Base-by-base conservation (phyloP, 2,113 vertebrate species). In the Cephalopholis sonnerati region DNA sequence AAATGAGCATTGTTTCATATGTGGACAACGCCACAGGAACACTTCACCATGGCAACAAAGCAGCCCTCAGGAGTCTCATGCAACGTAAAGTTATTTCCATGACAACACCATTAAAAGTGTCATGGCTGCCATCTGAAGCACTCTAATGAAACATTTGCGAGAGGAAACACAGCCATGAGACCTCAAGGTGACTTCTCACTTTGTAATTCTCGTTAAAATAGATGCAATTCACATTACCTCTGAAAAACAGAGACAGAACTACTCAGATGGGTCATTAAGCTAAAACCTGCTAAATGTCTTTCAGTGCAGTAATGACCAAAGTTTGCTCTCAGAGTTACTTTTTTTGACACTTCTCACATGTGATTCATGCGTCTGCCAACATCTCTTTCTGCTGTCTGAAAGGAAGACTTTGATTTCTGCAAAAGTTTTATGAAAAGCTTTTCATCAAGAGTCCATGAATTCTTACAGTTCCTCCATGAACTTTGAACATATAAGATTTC, bases 41-140 rank as follows among this genome's bases (percentile, higher is more conserved):
- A 81, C n/a, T 77, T 89, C 71, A 36, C 91, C 90, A 92, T 92
- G 88, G 91, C 84, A 91, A 92, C 93, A 81, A 74, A 84, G 50
- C 70, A 82, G 86, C 82, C 54, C 68, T 58, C 13, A 22, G 70
- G 72, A 89, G 55, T 84, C 79, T 72, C 55, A 67, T 53, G 74
- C 72, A 66, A 78, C 69, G 70, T 73, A 82, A 81, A 85, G 74
- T 80, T 81, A 90, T 89, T 82, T 87, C 86, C 77, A 85, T 87
- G 90, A 88, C 85, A 87, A 92, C 92, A 85, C 89, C 87, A 91
- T 91, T 87, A 80, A 91, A 92, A 89, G 84, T 88, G 91, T 79
- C 69, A 74, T 63, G 68, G 86, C 64, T 80, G 75, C 81, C 71
- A 85, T 80, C 74, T 76, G 84, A 85, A 77, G 65, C 57, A 20